Percentiles rank a stretch among this genome's conserved stretches.
phyloP scores from a whole-genome alignment of 35 echinoderm and acorn worm species.

The Ophioderma brevispina region DNA sequence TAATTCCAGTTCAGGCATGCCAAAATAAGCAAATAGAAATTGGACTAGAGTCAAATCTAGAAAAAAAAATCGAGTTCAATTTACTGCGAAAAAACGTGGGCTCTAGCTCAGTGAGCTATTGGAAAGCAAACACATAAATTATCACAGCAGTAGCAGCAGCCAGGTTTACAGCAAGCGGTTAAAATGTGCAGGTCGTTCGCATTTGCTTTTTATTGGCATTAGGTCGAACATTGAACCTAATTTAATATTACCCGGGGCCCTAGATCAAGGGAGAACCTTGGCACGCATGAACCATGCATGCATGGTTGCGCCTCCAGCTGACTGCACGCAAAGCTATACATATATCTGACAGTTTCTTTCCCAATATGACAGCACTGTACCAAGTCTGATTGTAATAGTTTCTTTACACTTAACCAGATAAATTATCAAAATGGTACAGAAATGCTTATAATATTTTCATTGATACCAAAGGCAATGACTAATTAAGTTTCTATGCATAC shows the following conservation, averaged over 20 bases:
- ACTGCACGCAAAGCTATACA: not conserved
- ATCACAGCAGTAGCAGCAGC: not conserved
- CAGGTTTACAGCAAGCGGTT: not conserved
- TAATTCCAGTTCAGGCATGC: not conserved
- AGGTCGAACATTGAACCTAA: not conserved
- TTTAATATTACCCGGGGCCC: constrained; percentile 1
- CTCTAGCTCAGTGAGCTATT: not conserved
- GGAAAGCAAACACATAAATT: not conserved
- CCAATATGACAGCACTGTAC: too few relatives aligned
- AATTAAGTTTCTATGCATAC: too few relatives aligned
- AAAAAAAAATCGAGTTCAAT: not conserved
- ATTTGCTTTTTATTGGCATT: constrained; percentile 1
- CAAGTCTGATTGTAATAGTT: too few relatives aligned
- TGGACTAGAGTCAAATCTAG: not conserved
- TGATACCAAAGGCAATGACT: too few relatives aligned
- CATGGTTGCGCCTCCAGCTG: not conserved
- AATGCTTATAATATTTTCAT: too few relatives aligned
- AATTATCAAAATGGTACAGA: too few relatives aligned
- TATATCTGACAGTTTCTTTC: too few relatives aligned
- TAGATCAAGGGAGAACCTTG: not conserved
- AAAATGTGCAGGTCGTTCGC: constrained; percentile 8
- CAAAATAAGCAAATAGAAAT: not conserved
- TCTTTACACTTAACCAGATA: too few relatives aligned
- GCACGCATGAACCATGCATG: not conserved
- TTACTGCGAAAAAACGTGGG: constrained; percentile 2